Percentiles rank a stretch among this genome's conserved stretches.
Evolutionary conservation across 2,113 vertebrate genomes (phyloP).

Genomic region (Myocastor coypus): DNA sequence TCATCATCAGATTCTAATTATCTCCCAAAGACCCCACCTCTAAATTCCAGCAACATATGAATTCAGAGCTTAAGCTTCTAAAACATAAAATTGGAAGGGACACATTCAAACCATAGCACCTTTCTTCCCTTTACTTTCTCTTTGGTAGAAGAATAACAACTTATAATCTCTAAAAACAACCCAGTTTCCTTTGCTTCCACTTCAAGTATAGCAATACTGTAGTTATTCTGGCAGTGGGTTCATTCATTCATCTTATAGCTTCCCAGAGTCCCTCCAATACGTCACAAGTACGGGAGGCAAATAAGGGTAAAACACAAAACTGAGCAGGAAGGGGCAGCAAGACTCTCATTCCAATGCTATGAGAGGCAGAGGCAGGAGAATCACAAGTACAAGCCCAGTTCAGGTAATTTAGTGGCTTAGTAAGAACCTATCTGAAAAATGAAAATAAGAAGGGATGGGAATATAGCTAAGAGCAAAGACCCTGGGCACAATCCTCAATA

Average conservation of each 20-base stretch:
- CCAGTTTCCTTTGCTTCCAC: neutral
- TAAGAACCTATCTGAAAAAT: neutral
- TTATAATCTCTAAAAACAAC: slow-evolving; percentile 25
- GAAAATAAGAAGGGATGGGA: neutral
- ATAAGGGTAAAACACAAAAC: slow-evolving; percentile 8
- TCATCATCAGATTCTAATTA: neutral
- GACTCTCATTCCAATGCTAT: neutral
- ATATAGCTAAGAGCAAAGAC: neutral
- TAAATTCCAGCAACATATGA: neutral
- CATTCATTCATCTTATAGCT: neutral
- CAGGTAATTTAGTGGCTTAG: neutral
- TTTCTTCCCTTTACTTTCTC: slow-evolving; percentile 28
- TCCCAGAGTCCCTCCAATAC: neutral
- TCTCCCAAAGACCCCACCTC: neutral
- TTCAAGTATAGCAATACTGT: neutral
- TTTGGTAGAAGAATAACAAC: slow-evolving; percentile 51
- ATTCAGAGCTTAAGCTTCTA: neutral
- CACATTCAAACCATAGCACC: neutral
- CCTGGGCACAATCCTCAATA: neutral
- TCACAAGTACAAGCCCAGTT: neutral
- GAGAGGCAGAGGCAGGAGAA: neutral
- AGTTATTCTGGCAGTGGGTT: neutral
- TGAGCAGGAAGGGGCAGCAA: neutral
- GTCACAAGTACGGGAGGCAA: neutral
- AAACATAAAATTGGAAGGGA: neutral